phyloP scores from a whole-genome alignment of 2,888 invertebrate species.

The Terebella lapidaria region DNA sequence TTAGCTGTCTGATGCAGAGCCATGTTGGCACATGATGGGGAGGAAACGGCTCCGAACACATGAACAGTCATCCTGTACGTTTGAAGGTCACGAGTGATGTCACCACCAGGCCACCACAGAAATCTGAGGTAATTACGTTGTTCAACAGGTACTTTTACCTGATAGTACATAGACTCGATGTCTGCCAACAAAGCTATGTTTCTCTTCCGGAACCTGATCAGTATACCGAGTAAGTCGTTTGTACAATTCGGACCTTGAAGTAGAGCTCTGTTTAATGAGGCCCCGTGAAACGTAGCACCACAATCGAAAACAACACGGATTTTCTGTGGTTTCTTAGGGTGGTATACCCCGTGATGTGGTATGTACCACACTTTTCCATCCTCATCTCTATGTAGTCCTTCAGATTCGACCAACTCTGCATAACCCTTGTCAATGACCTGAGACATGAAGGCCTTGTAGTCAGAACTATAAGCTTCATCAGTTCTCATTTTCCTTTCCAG shows the following conservation, averaged over 20 bases:
- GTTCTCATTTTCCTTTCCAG: not conserved
- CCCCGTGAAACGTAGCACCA: conserved; percentile 10
- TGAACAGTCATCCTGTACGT: conserved; percentile 18
- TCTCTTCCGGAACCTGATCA: conserved; percentile 11
- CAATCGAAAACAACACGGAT: conserved; percentile 6
- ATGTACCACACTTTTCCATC: not conserved
- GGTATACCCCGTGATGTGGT: not conserved
- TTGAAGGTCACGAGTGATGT: too few relatives aligned
- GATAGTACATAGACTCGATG: conserved; percentile 17
- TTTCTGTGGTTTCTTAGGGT: not conserved
- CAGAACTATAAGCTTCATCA: not conserved
- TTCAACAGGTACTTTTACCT: conserved; percentile 7
- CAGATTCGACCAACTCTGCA: not conserved
- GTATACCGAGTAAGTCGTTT: too few relatives aligned
- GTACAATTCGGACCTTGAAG: too few relatives aligned
- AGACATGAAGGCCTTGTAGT: not conserved
- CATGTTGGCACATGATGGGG: conserved; percentile 14
- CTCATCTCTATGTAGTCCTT: not conserved
- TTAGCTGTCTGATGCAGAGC: too few relatives aligned
- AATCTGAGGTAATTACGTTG: conserved; percentile 9
- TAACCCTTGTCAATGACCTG: not conserved
- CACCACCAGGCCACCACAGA: conserved; percentile 19
- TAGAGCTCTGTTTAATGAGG: conserved; percentile 15
- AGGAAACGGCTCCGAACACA: conserved; percentile 15
- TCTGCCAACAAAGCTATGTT: conserved; percentile 14